These are phyloP conservation scores for Muricea muricata DNA, from an alignment of 92 coral and sea anemone genomes.

Conservation along the genomic window DNA sequence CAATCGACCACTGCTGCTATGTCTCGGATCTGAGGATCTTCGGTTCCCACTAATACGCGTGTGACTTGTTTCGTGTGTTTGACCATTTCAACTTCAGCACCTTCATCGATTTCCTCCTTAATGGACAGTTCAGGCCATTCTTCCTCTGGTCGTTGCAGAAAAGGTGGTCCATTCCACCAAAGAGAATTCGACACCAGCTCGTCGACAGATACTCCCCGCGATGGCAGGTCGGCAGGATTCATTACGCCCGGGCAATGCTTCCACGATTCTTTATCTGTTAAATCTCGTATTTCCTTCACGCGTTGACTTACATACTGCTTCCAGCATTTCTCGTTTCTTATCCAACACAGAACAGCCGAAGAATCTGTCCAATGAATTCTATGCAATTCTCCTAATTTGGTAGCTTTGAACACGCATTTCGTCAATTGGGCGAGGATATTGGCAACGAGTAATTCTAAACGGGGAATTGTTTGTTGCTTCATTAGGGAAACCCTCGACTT, in stretches of 20 bases:
- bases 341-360: slow-evolving; percentile 15
- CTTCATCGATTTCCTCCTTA: slow-evolving; percentile 14
- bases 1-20: slow-evolving; percentile 51
- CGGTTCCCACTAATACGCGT: slow-evolving; percentile 21
- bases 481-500: slow-evolving; percentile 23
- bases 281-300: slow-evolving; percentile 6
- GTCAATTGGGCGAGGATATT: slow-evolving; percentile 24
- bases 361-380: slow-evolving; percentile 28
- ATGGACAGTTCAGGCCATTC: slow-evolving; percentile 8
- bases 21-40: neutral
- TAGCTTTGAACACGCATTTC: neutral
- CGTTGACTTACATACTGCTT: slow-evolving; percentile 5
- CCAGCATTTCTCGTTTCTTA: slow-evolving; percentile 6
- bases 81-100: neutral
- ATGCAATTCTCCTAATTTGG: neutral
- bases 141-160: slow-evolving; percentile 20
- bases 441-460: slow-evolving; percentile 18
- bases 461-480: slow-evolving; percentile 11
- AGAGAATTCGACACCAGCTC: slow-evolving; percentile 12
- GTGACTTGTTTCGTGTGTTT: slow-evolving; percentile 44
- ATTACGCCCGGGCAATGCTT: slow-evolving; percentile 16
- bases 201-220: slow-evolving; percentile 13
- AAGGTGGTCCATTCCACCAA: slow-evolving; percentile 18
- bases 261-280: slow-evolving; percentile 13
- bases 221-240: slow-evolving; percentile 19